Evolutionary conservation across 2,797 vertebrate species (phyloP).

Genomic region (Sebastes oblongus): DNA sequence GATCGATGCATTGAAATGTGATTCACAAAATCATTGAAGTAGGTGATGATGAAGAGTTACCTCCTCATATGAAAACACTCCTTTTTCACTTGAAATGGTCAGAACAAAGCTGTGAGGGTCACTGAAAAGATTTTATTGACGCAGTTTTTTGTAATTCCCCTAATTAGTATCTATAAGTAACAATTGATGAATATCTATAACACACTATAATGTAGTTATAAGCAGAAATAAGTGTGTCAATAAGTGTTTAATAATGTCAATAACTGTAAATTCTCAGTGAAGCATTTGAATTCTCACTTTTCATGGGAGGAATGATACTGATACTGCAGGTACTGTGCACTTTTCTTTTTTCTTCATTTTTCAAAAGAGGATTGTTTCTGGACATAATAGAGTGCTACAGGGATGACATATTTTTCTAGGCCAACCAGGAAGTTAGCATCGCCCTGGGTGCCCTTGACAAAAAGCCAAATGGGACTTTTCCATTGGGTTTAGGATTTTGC

Average conservation of each 20-base stretch:
- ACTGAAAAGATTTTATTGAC: not conserved
- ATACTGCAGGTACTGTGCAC: not conserved
- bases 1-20: not conserved
- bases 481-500: too few species aligned
- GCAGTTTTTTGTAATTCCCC: not conserved
- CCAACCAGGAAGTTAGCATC: too few species aligned
- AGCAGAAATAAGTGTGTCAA: not conserved
- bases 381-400: not conserved
- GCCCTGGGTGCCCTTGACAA: too few species aligned
- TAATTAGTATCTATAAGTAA: not conserved
- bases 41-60: not conserved
- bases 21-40: not conserved
- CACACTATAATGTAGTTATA: not conserved
- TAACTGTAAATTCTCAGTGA: not conserved
- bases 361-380: not conserved
- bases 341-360: not conserved
- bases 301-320: not conserved
- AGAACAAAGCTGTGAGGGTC: too few species aligned
- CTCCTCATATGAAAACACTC: not conserved
- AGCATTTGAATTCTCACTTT: not conserved
- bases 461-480: too few species aligned
- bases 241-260: not conserved
- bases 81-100: not conserved
- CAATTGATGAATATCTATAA: not conserved
- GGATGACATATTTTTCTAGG: too few species aligned